Base-by-base conservation (phyloP, 2,888 invertebrate species). In the Abscondita cerata region DNA sequence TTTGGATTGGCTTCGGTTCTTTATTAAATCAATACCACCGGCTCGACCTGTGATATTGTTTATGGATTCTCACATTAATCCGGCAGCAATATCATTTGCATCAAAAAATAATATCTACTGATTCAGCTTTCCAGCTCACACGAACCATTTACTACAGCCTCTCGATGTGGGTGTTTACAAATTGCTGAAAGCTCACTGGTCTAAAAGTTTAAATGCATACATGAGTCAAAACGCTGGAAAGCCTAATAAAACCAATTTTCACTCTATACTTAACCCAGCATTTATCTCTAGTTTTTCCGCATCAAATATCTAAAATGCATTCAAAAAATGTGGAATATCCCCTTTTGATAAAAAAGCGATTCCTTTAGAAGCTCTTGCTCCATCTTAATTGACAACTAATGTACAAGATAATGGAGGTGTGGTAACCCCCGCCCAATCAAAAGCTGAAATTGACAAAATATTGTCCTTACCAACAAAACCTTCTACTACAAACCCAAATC, bases 181-280 rank as follows among this genome's bases (percentile, higher is more conserved):
- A 38, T 36, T 18, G 6, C 12, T 52, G 9, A 52, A 52, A 38
- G 15, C 52, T 52, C 52, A 52, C 40, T 52, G 52, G 52, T 16
- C 36, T 15, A 52, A 52, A 56, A 31, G 47, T 18, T 19, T 55
- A 31, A 47, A 55, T 47, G 55, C 46, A 2, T 55, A 55, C 31
- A 55, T 55, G 55, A 46, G 20, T 16, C 31, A 44, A 15, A 25
- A 47, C 20, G 13, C 55, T 33, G 55, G 47, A 8, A 55, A 55
- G 33, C 55, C 46, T 13, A 55, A 55, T 18, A 55, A 47, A 55
- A 55, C 55, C 34, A 55, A 46, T 16, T 56, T 56, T 56, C 56
- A 56, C 34, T 13, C 56, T 33, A 56, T 56, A 47, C 47, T 55
- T n/a, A 57, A 57, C 31, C 57, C 57, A 19, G 57, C 50, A 18